These are phyloP conservation scores for Agonopterix subpropinquella DNA, from an alignment of 2,888 invertebrate species.

Conservation along the genomic window DNA sequence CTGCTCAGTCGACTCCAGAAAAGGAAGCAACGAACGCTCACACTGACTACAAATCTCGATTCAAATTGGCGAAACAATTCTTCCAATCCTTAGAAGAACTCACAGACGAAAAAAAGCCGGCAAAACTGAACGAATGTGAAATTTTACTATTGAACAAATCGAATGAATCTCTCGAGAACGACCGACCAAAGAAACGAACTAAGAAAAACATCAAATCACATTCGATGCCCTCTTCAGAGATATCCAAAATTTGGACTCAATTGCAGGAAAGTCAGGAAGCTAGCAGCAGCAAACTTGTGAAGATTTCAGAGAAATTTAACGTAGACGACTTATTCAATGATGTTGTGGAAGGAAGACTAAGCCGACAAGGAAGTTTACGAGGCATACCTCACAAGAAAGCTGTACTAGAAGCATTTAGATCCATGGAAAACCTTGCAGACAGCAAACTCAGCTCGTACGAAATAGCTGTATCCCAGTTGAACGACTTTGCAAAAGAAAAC, in stretches of 20 bases:
- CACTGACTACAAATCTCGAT: slow-evolving; percentile 61
- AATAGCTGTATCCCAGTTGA: slow-evolving; percentile 46
- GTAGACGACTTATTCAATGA: slow-evolving; percentile 69
- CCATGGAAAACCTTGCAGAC: slow-evolving; percentile 64
- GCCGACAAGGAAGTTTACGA: slow-evolving; percentile 66
- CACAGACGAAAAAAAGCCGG: slow-evolving; percentile 39
- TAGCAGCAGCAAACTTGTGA: slow-evolving; percentile 42
- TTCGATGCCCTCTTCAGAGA: slow-evolving; percentile 64
- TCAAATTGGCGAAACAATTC: slow-evolving; percentile 63
- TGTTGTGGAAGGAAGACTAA: slow-evolving; percentile 62
- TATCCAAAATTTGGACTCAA: slow-evolving; percentile 56
- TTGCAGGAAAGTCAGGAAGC: slow-evolving; percentile 39
- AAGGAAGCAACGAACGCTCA: slow-evolving; percentile 32
- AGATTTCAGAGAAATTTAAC: slow-evolving; percentile 70
- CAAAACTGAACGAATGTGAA: slow-evolving; percentile 60
- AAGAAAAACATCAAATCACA: slow-evolving; percentile 56
- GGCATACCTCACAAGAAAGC: slow-evolving; percentile 73
- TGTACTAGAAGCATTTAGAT: slow-evolving; percentile 67
- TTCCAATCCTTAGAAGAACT: slow-evolving; percentile 68
- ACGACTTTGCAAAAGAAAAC: slow-evolving; percentile 50
- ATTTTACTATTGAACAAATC: slow-evolving; percentile 39
- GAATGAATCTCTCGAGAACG: slow-evolving; percentile 53
- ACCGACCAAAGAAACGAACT: slow-evolving; percentile 34
- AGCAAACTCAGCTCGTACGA: slow-evolving; percentile 56
- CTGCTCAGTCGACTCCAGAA: slow-evolving; percentile 40